Conservation (phyloP, 2,888 invertebrate species). For the Chaitophorus viminalis region DNA sequence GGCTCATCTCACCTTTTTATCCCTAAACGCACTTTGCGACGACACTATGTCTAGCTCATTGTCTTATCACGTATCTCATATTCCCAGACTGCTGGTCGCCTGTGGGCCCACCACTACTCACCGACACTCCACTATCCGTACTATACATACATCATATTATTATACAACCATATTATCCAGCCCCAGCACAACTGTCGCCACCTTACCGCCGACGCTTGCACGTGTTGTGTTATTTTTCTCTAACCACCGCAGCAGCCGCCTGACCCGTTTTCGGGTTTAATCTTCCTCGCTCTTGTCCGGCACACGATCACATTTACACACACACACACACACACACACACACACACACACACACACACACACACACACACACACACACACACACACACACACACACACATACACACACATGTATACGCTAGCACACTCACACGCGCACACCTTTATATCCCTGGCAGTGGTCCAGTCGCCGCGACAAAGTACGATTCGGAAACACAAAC, state of each 20-base stretch:
- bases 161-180: too few relatives aligned
- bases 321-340: neutral
- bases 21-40: conserved; percentile 40
- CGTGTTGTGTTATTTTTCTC: conserved; percentile 39
- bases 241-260: neutral
- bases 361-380: neutral
- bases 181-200: neutral
- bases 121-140: neutral
- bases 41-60: conserved; percentile 51
- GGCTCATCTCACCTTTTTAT: conserved; percentile 54
- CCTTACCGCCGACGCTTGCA: neutral
- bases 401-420: too few relatives aligned
- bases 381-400: neutral
- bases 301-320: conserved; percentile 29
- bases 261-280: conserved; percentile 42
- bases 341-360: neutral
- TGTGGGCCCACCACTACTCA: neutral
- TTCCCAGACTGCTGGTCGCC: conserved; percentile 59
- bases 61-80: conserved; percentile 61
- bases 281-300: conserved; percentile 49
- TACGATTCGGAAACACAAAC: conserved; percentile 59
- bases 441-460: neutral
- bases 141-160: neutral
- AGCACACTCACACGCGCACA: neutral
- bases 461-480: neutral